Base-by-base conservation (phyloP, 2,113 vertebrate genomes). In the Corydoras sp. region DNA sequence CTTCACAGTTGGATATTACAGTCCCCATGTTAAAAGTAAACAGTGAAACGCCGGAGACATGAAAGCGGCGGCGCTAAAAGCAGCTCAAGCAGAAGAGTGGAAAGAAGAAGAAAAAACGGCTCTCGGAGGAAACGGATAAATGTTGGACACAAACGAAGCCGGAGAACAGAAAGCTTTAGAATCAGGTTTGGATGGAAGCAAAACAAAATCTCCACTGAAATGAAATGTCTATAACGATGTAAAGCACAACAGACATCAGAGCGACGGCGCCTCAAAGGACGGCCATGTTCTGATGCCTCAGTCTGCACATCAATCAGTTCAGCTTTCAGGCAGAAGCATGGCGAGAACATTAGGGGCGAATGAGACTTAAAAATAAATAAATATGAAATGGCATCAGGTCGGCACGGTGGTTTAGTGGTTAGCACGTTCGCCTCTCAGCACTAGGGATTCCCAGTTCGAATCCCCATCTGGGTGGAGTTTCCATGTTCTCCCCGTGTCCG, bases 341-440 rank as follows among this genome's bases (percentile, higher is more conserved):
- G 61, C 12, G 4, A 32, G 3, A 13, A 69, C 13, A 77, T 62
- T 54, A 62, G 12, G 49, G 53, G n/a, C 50, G 15, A 59, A 13
- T 18, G 58, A 55, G 49, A 65, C 82, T 80, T 86, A 75, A 87
- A 87, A 83, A 79, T 84, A 85, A 86, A 88, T 85, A 83, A 81
- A 82, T 86, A 88, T 85, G 82, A 76, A 61, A 83, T 69, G 18
- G 18, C 18, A 24, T 24, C 18, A 78, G 71, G n/a, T n/a, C n/a
- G n/a, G n/a, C n/a, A n/a, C n/a, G n/a, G n/a, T n/a, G n/a, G n/a
- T n/a, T n/a, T n/a, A n/a, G n/a, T n/a, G n/a, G n/a, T n/a, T n/a
- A n/a, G n/a, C n/a, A n/a, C n/a, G n/a, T n/a, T n/a, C n/a, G n/a
- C n/a, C n/a, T n/a, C n/a, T n/a, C n/a, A n/a, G n/a, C n/a, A n/a